Base-by-base conservation (phyloP, 2,888 invertebrate genomes). In the Penaeus monodon region DNA sequence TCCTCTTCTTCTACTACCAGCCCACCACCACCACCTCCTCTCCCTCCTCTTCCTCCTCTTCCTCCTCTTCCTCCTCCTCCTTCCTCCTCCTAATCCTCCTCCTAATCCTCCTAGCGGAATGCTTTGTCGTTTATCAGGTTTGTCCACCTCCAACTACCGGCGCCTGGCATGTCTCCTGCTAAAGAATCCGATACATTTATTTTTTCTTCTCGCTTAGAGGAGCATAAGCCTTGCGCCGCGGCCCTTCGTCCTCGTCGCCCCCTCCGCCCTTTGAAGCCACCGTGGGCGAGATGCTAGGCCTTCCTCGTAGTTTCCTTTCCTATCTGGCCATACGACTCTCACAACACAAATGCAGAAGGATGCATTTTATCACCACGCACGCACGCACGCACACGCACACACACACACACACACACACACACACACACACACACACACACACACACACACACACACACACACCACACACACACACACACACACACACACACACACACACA, bases 401-500 rank as follows among this genome's bases (percentile, higher is more conserved):
- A 24, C 76, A 44, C 76, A 38, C 76, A 22, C 76, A 38, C 76
- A 38, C 76, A 38, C 44, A 44, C 33, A 7, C 44, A 38, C 33
- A 38, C 33, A 49, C 78, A 44, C 78, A 20, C 78, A 49, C 78
- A 49, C 49, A 78, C 78, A 27, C 63, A 20, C 78, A 57, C 78
- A n/a, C 78, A 44, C 78, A 57, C 78, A 24, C 78, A 27, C 57
- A 49, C 78, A 24, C 78, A 44, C 78, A 49, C 63, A 78, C 78
- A 24, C n/a, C 78, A 49, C 78, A 22, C 78, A 24, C 78, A 22
- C 78, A 44, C 78, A 24, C 78, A 49, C 78, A 27, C 78, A 24
- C 63, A 22, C 78, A 2, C 78, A 12, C 78, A 78, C 78, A 8
- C 49, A 44, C 78, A 57, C 78, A 78, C 78, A 27, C 78, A 8